A percentile compares a stretch with the other conserved stretches of the same genome.
These are phyloP conservation scores for Orthonychiurus folsomi DNA, from an alignment of 2,888 invertebrate species.

Conservation along the genomic window DNA sequence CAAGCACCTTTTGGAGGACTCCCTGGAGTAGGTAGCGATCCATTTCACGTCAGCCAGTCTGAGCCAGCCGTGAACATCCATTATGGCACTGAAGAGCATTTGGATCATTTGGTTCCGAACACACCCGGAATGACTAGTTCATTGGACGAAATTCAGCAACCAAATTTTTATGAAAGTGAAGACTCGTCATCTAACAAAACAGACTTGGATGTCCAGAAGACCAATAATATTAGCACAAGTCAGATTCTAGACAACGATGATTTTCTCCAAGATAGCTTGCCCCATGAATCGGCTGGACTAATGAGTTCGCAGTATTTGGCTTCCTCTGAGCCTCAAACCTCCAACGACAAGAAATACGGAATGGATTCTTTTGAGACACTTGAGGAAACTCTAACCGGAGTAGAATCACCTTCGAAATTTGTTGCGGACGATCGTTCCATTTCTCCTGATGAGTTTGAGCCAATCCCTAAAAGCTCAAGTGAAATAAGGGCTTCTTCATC, in stretches of 20 bases:
- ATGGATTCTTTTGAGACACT: too few species aligned
- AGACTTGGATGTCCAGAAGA: background rate
- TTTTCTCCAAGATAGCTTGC: background rate
- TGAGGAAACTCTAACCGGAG: background rate
- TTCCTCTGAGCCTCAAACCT: background rate
- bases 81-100: too few species aligned
- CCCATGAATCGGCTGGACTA: background rate
- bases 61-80: background rate
- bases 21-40: background rate
- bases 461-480: background rate
- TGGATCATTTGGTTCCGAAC: background rate
- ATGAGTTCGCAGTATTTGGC: background rate
- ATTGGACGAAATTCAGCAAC: slow-evolving; percentile 37
- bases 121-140: slow-evolving; percentile 27
- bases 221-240: background rate
- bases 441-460: background rate
- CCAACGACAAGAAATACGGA: background rate
- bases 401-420: background rate
- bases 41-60: background rate
- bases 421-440: background rate
- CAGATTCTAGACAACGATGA: slow-evolving; percentile 9
- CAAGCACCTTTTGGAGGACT: too few species aligned
- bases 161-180: slow-evolving; percentile 39
- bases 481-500: background rate
- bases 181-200: slow-evolving; percentile 26